These are phyloP conservation scores for Epinephelus malabaricus DNA, from an alignment of 2,797 vertebrate species.

Conservation along the genomic window DNA sequence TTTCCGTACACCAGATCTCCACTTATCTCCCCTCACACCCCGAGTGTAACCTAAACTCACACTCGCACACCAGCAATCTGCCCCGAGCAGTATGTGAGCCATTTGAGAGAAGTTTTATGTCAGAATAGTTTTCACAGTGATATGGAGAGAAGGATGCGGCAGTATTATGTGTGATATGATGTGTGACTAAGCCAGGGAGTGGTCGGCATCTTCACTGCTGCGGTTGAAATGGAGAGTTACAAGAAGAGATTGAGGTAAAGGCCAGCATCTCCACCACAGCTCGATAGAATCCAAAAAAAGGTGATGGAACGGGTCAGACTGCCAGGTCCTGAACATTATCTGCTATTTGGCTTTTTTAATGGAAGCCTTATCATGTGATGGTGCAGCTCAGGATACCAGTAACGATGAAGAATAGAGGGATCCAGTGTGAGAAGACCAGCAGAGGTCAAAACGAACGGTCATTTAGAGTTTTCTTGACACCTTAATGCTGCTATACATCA, in stretches of 20 bases:
- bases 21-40: conserved; percentile 64
- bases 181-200: conserved; percentile 25
- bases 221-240: conserved; percentile 29
- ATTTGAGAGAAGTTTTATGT: conserved; percentile 48
- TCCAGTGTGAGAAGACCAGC: background rate
- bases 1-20: conserved; percentile 65
- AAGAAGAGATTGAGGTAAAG: conserved; percentile 33
- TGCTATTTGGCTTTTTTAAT: conserved; percentile 32
- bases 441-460: background rate
- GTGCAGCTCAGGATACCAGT: conserved; percentile 14
- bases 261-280: conserved; percentile 4
- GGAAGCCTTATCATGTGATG: conserved; percentile 13
- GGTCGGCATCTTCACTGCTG: conserved; percentile 16
- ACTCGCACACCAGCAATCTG: conserved; percentile 37
- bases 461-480: conserved; percentile 12
- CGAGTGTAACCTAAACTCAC: conserved; percentile 58
- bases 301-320: conserved; percentile 17
- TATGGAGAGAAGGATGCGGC: conserved; percentile 34
- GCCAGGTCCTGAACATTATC: conserved; percentile 29
- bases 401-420: background rate
- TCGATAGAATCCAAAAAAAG: conserved; percentile 17
- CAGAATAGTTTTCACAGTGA: conserved; percentile 44
- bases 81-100: conserved; percentile 44
- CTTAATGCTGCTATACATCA: conserved; percentile 15
- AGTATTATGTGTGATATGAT: conserved; percentile 26